A percentile compares a stretch with the other conserved stretches of the same genome.
phyloP scores from a whole-genome alignment of 1,140 invertebrate species.

The Myzus persicae region DNA sequence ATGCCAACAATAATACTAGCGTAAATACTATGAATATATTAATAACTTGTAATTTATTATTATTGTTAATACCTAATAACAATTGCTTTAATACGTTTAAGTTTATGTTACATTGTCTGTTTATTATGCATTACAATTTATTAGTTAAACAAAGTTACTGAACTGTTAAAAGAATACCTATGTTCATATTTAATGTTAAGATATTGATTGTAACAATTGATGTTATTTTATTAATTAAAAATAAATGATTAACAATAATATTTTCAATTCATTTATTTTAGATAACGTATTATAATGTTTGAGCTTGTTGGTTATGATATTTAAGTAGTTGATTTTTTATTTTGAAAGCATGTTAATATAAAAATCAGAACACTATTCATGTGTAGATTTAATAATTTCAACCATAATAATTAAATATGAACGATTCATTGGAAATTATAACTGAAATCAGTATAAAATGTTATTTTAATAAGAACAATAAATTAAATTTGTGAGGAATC shows the following conservation, averaged over 20 bases:
- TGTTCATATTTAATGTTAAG: slow-evolving; percentile 30
- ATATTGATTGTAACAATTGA: slow-evolving; percentile 27
- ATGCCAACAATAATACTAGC: not conserved
- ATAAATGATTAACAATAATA: not conserved
- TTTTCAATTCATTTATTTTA: not conserved
- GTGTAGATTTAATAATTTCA: no score
- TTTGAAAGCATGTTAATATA: no score
- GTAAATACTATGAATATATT: not conserved
- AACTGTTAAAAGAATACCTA: not conserved
- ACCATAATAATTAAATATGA: no score
- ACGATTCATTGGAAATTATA: no score
- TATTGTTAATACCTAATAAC: not conserved
- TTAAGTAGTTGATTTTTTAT: no score
- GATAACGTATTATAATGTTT: not conserved
- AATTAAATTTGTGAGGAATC: not conserved
- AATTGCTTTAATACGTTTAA: slow-evolving; percentile 29
- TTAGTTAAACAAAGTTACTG: slow-evolving; percentile 19
- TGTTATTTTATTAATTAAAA: slow-evolving; percentile 23
- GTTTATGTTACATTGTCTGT: slow-evolving; percentile 43
- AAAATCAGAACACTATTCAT: not conserved
- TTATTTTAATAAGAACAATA: not conserved
- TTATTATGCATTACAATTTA: slow-evolving; percentile 41
- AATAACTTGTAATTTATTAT: slow-evolving; percentile 12
- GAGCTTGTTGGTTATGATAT: not conserved
- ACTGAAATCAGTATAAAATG: no score